Conservation (phyloP, 2,888 invertebrate genomes). For the Torymus aiolomorphi region DNA sequence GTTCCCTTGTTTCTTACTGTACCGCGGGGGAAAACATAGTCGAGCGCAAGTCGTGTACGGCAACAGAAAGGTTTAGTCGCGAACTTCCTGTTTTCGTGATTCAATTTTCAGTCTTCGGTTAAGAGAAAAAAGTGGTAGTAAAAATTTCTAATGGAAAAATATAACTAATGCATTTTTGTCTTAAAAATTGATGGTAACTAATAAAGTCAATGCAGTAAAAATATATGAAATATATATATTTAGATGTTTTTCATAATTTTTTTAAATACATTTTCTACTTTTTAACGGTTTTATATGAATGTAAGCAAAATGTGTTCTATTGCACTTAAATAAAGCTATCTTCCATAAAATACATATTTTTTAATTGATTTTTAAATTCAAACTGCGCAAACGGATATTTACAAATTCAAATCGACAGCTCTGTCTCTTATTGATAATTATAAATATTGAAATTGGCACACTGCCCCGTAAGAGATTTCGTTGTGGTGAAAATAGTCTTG, state of each 20-base stretch:
- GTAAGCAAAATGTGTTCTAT: slow-evolving; percentile 41
- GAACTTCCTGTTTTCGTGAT: slow-evolving; percentile 27
- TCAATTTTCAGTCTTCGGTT: slow-evolving; percentile 3
- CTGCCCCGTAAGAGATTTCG: not conserved
- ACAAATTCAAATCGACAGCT: slow-evolving; percentile 27
- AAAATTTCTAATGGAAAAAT: slow-evolving; percentile 19
- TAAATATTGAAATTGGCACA: slow-evolving; percentile 20
- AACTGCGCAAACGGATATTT: slow-evolving; percentile 18
- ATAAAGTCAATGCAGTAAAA: slow-evolving; percentile 49
- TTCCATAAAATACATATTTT: slow-evolving; percentile 45
- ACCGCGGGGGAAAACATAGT: not conserved
- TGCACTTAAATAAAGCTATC: slow-evolving; percentile 46
- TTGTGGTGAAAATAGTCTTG: too few species aligned
- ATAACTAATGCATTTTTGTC: slow-evolving; percentile 8
- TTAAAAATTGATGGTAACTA: slow-evolving; percentile 24
- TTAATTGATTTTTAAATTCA: slow-evolving; percentile 36
- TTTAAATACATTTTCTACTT: slow-evolving; percentile 46
- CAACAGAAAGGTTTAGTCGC: slow-evolving; percentile 26
- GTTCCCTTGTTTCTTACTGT: slow-evolving; percentile 26
- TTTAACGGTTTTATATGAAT: slow-evolving; percentile 48
- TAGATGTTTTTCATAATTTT: slow-evolving; percentile 34
- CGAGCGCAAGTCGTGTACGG: not conserved
- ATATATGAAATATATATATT: slow-evolving; percentile 35
- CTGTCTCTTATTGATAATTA: slow-evolving; percentile 15
- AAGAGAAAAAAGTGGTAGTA: not conserved